phyloP scores from a whole-genome alignment of 2,888 invertebrate species.

The Pseudococcus longispinus region DNA sequence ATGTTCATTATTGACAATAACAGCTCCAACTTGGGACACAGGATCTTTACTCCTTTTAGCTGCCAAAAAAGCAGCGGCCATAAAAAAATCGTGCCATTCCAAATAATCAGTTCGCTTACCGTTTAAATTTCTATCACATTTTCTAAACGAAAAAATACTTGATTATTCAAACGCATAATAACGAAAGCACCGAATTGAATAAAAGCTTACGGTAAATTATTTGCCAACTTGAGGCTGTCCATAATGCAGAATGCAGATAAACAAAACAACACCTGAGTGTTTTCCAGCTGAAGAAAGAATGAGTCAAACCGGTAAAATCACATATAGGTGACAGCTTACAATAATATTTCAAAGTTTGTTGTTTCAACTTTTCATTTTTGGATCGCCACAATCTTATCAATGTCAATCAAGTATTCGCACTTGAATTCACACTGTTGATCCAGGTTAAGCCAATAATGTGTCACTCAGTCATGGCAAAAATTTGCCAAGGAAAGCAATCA shows the following conservation, averaged over 20 bases:
- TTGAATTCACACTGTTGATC: neutral
- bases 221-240: neutral
- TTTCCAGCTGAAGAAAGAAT: no score
- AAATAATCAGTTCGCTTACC: slow-evolving; percentile 63
- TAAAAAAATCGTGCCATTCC: slow-evolving; percentile 93
- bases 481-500: no score
- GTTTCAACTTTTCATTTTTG: no score
- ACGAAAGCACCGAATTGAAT: neutral
- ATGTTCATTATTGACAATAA: slow-evolving; percentile 85
- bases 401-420: neutral
- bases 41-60: slow-evolving; percentile 96
- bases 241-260: neutral
- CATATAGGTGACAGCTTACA: no score
- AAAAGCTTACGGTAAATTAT: neutral
- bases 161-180: neutral
- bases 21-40: slow-evolving; percentile 90
- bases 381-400: neutral
- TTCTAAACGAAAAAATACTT: neutral
- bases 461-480: no score
- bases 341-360: no score
- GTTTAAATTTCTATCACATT: neutral
- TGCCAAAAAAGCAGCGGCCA: slow-evolving; percentile 89
- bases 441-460: neutral
- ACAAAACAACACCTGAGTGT: no score
- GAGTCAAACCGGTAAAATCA: no score